These are phyloP conservation scores for Amiota communis DNA, from an alignment of 2,888 invertebrate genomes.

Conservation along the genomic window DNA sequence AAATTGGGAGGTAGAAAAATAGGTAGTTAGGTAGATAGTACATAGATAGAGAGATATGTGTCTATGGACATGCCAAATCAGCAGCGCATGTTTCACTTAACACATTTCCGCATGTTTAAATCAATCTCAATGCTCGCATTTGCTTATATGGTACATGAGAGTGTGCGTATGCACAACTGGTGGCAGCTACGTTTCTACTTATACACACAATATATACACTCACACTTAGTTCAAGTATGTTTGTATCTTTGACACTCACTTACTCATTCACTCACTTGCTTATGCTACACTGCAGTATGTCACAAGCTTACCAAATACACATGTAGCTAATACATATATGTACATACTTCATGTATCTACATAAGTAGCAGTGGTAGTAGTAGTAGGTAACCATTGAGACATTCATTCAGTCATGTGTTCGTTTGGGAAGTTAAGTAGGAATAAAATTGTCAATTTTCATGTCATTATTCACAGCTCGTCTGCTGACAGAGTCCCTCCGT, in stretches of 20 bases:
- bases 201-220: background rate
- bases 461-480: conserved; percentile 54
- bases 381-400: too few relatives aligned
- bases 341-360: too few relatives aligned
- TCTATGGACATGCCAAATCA: background rate
- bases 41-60: background rate
- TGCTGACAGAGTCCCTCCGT: conserved; percentile 33
- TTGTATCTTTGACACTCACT: conserved; percentile 29
- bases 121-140: conserved; percentile 28
- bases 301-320: conserved; percentile 3
- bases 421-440: conserved; percentile 66
- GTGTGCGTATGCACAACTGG: too few relatives aligned
- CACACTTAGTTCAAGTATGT: background rate
- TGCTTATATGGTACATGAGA: background rate
- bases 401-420: conserved; percentile 50
- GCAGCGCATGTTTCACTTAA: conserved; percentile 34
- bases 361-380: too few relatives aligned
- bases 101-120: conserved; percentile 41
- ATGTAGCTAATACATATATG: background rate
- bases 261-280: conserved; percentile 46
- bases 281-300: conserved; percentile 6
- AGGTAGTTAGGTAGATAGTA: background rate
- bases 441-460: conserved; percentile 69
- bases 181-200: too few relatives aligned
- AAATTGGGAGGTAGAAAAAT: background rate